phyloP scores from a whole-genome alignment of 2,797 vertebrate species.

The Novumbra hubbsi region DNA sequence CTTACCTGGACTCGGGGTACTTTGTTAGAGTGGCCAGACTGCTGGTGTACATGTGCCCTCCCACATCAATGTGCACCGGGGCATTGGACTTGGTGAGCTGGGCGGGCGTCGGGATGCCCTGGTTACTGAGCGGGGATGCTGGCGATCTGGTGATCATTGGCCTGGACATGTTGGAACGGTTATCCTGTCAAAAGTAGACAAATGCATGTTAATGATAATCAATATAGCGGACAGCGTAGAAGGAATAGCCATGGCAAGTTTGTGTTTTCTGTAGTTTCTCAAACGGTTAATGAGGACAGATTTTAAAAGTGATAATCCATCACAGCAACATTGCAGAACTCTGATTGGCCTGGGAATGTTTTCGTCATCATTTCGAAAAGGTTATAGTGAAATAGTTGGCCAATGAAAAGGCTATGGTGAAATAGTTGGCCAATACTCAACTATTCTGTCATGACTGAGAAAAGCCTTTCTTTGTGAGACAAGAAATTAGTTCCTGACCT shows the following conservation, averaged over 20 bases:
- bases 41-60: slow-evolving; percentile 99
- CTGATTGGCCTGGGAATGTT: neutral
- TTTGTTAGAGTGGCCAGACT: slow-evolving; percentile 97
- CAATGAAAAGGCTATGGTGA: neutral
- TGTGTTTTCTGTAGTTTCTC: neutral
- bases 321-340: neutral
- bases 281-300: neutral
- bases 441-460: slow-evolving; percentile 16
- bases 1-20: slow-evolving; percentile 96
- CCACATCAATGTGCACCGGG: slow-evolving; percentile 98
- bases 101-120: slow-evolving; percentile 96
- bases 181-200: slow-evolving; percentile 77
- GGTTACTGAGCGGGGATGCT: slow-evolving; percentile 95
- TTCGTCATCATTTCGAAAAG: neutral
- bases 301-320: neutral
- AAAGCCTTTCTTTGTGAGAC: slow-evolving; percentile 40
- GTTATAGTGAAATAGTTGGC: neutral
- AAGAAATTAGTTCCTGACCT: slow-evolving; percentile 63
- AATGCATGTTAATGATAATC: slow-evolving; percentile 8
- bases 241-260: too few relatives aligned
- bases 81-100: slow-evolving; percentile 98
- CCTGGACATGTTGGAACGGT: slow-evolving; percentile 97
- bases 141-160: slow-evolving; percentile 97
- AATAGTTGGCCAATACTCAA: neutral
- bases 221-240: neutral